Evolutionary conservation across 2,888 invertebrate species (phyloP).

Genomic region (Ferrisia virgata): DNA sequence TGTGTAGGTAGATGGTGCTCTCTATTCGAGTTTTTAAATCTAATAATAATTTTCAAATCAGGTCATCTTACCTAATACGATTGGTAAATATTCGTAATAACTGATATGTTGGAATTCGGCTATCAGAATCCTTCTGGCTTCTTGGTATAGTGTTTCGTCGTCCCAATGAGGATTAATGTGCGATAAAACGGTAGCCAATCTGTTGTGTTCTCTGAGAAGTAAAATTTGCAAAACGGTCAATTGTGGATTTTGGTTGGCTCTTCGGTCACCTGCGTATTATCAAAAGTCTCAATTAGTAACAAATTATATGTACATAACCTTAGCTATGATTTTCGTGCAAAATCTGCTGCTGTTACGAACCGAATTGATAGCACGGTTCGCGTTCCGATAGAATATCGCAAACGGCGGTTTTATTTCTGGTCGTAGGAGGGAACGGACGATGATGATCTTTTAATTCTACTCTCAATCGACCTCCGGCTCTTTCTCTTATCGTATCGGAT

Average conservation of each 20-base stretch:
- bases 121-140: slow-evolving; percentile 68
- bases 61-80: slow-evolving; percentile 62
- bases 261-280: slow-evolving; percentile 67
- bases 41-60: background rate
- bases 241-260: slow-evolving; percentile 75
- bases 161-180: slow-evolving; percentile 70
- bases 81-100: slow-evolving; percentile 77
- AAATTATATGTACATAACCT: too few species aligned
- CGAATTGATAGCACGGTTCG: slow-evolving; percentile 70
- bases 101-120: slow-evolving; percentile 76
- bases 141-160: slow-evolving; percentile 71
- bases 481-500: slow-evolving; percentile 49
- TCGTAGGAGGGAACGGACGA: slow-evolving; percentile 68
- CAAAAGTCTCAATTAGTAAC: too few species aligned
- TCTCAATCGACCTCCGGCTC: slow-evolving; percentile 51
- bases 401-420: slow-evolving; percentile 65
- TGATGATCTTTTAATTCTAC: slow-evolving; percentile 65
- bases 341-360: slow-evolving; percentile 53
- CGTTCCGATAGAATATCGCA: slow-evolving; percentile 64
- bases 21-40: background rate
- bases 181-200: slow-evolving; percentile 63
- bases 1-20: too few species aligned
- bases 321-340: background rate
- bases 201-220: slow-evolving; percentile 77
- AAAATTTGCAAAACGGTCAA: slow-evolving; percentile 70